Percentiles rank a stretch among this genome's conserved stretches.
phyloP scores from a whole-genome alignment of 2,888 invertebrate species.

The Lycocerus yunnanus region DNA sequence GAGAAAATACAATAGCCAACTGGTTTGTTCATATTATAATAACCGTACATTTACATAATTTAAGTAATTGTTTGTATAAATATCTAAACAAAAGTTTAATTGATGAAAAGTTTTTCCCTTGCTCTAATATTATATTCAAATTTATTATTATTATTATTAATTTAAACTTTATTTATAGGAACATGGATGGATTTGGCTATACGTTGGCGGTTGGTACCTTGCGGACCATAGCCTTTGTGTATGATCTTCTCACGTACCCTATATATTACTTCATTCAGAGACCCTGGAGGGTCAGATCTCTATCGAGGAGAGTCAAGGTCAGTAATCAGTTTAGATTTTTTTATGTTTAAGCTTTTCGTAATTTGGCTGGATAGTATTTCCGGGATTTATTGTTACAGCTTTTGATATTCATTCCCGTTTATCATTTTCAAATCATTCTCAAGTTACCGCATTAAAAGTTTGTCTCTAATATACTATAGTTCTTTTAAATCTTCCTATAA shows the following conservation, averaged over 20 bases:
- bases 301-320: constrained; percentile 80
- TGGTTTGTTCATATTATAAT: too few relatives aligned
- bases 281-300: constrained; percentile 83
- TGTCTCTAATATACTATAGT: not conserved
- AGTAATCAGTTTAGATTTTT: constrained; percentile 36
- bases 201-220: constrained; percentile 76
- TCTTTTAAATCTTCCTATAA: not conserved
- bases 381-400: not conserved
- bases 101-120: not conserved
- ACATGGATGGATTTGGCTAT: constrained; percentile 64
- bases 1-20: too few relatives aligned
- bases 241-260: constrained; percentile 89
- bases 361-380: not conserved
- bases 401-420: not conserved
- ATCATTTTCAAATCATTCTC: not conserved
- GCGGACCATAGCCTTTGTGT: constrained; percentile 81
- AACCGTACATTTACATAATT: too few relatives aligned
- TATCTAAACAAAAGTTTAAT: not conserved
- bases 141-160: not conserved
- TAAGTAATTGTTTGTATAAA: not conserved
- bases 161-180: constrained; percentile 49
- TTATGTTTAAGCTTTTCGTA: not conserved
- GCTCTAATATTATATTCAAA: not conserved
- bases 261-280: constrained; percentile 85
- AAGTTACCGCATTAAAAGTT: not conserved